Percentiles rank a stretch among this genome's conserved stretches.
Evolutionary conservation across 2,888 invertebrate species (phyloP).

Genomic region (Mythimna impura): DNA sequence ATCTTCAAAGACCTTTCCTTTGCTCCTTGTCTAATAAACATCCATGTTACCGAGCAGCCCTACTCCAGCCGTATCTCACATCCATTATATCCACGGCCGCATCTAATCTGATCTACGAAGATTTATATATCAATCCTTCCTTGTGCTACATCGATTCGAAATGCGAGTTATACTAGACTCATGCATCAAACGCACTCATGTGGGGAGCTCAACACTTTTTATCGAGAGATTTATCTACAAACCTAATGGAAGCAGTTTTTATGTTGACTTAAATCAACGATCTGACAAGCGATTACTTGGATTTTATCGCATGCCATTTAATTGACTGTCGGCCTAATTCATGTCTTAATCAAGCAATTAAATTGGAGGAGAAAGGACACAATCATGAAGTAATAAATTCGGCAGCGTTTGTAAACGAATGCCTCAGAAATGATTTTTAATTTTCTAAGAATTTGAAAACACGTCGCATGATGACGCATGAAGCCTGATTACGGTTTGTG

Average conservation of each 20-base stretch:
- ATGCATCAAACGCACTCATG: constrained; percentile 51
- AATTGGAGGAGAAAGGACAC: constrained; percentile 32
- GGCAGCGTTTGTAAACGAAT: constrained; percentile 1
- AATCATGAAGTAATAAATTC: constrained; percentile 3
- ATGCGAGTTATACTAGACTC: constrained; percentile 55
- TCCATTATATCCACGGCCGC: constrained; percentile 55
- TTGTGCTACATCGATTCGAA: constrained; percentile 63
- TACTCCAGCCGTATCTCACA: constrained; percentile 40
- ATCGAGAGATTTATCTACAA: constrained; percentile 41
- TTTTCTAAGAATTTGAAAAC: constrained; percentile 9
- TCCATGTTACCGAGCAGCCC: constrained; percentile 18
- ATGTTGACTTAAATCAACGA: constrained; percentile 31
- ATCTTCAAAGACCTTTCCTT: constrained; percentile 13
- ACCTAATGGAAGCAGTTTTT: constrained; percentile 25
- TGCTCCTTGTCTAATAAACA: constrained; percentile 7
- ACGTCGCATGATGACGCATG: constrained; percentile 11
- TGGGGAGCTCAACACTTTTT: constrained; percentile 44
- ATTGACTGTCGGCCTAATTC: constrained; percentile 7
- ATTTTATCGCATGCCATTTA: constrained; percentile 38
- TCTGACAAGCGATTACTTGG: constrained; percentile 36
- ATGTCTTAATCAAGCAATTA: constrained; percentile 12
- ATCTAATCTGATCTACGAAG: constrained; percentile 74
- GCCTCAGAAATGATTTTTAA: neutral
- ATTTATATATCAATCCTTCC: constrained; percentile 74
- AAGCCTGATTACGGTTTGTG: neutral